Conservation (phyloP, 1,140 invertebrate species). For the Listronotus oregonensis region DNA sequence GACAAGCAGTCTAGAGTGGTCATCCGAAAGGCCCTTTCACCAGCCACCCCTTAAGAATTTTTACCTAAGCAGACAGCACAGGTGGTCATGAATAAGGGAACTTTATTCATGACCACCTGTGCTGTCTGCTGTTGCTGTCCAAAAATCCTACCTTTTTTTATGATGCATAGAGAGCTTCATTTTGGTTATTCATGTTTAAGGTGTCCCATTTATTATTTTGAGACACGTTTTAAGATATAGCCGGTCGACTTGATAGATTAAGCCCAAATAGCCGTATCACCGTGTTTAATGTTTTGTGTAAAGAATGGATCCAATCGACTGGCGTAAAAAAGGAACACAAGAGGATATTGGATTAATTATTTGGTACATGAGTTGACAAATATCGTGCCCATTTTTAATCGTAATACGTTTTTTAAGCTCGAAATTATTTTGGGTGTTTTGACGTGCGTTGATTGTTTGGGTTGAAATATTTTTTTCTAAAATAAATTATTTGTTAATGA, state of each 20-base stretch:
- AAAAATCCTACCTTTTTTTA: constrained; percentile 20
- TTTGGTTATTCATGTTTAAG: constrained; percentile 30
- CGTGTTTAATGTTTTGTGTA: constrained; percentile 12
- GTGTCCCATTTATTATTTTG: constrained; percentile 29
- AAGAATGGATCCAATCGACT: constrained; percentile 13
- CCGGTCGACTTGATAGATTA: constrained; percentile 22
- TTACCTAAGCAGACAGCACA: constrained; percentile 19
- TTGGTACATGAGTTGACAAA: constrained; percentile 16
- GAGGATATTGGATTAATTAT: constrained; percentile 12
- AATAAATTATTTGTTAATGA: too few relatives aligned
- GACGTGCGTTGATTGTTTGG: too few relatives aligned
- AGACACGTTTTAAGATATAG: constrained; percentile 24
- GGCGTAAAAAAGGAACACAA: constrained; percentile 4
- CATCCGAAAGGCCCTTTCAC: constrained; percentile 10
- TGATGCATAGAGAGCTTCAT: constrained; percentile 18
- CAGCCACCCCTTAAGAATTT: constrained; percentile 15
- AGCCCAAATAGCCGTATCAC: constrained; percentile 15
- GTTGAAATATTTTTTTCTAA: too few relatives aligned
- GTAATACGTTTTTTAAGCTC: background rate
- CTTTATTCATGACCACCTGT: constrained; percentile 23
- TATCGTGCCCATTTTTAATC: background rate
- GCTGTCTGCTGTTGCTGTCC: constrained; percentile 10
- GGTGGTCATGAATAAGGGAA: constrained; percentile 20
- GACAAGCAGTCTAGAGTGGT: constrained; percentile 29
- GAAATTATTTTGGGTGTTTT: too few relatives aligned